These are phyloP conservation scores for Drosophila recens DNA, from an alignment of 2,888 invertebrate species.

Conservation along the genomic window DNA sequence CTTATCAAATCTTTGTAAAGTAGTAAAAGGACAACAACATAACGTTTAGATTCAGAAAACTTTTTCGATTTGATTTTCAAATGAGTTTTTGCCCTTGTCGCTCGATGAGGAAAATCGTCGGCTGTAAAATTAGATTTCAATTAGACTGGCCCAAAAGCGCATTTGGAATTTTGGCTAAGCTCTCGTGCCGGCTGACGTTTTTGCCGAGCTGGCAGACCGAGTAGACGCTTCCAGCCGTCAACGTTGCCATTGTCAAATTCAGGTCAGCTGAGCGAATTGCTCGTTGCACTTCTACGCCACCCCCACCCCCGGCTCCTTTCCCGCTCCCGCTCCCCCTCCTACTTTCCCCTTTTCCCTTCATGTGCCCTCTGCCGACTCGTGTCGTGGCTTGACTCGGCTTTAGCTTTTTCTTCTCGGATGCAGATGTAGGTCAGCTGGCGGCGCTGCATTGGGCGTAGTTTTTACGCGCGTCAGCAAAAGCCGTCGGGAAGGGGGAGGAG, in stretches of 20 bases:
- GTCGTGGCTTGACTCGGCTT: slow-evolving; percentile 36
- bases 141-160: slow-evolving; percentile 46
- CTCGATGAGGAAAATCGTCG: slow-evolving; percentile 10
- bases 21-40: slow-evolving; percentile 20
- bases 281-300: background rate
- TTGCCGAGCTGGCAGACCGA: slow-evolving; percentile 12
- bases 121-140: slow-evolving; percentile 65
- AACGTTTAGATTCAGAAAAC: background rate
- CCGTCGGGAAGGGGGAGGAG: slow-evolving; percentile 10
- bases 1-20: no score
- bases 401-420: slow-evolving; percentile 45
- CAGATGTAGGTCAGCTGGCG: slow-evolving; percentile 73
- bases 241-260: slow-evolving; percentile 53
- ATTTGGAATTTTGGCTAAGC: slow-evolving; percentile 15
- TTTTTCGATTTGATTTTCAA: background rate
- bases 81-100: slow-evolving; percentile 9
- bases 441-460: slow-evolving; percentile 69
- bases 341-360: background rate
- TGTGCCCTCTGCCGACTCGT: slow-evolving; percentile 16
- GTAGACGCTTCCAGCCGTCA: slow-evolving; percentile 33
- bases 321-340: background rate
- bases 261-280: slow-evolving; percentile 55
- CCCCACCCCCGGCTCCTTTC: background rate
- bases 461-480: slow-evolving; percentile 76
- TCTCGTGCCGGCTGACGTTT: slow-evolving; percentile 29